A percentile compares a stretch with the other conserved stretches of the same genome.
phyloP scores from a whole-genome alignment of 2,888 invertebrate genomes.

The Dryocosmus kuriphilus region DNA sequence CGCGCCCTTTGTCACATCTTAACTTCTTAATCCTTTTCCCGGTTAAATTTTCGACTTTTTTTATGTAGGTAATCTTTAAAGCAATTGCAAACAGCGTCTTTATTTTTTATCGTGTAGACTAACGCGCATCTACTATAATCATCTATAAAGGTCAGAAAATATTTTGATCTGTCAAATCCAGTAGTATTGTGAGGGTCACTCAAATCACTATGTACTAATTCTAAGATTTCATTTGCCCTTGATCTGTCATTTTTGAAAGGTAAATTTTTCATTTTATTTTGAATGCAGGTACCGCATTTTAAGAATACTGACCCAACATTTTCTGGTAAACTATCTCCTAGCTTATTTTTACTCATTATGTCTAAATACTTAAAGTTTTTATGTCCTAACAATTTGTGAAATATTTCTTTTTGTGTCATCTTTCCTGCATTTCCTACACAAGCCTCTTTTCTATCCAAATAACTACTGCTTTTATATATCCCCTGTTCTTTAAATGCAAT shows the following conservation, averaged over 20 bases:
- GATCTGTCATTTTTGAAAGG: too few relatives aligned
- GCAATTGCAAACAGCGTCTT: conserved; percentile 18
- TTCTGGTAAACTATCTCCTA: conserved; percentile 19
- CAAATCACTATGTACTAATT: conserved; percentile 38
- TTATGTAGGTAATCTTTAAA: conserved; percentile 26
- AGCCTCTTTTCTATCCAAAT: too few relatives aligned
- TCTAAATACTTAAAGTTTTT: conserved; percentile 38
- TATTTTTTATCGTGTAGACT: not conserved
- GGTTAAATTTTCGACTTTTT: conserved; percentile 35
- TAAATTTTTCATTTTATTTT: conserved; percentile 40
- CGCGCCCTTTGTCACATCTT: conserved; percentile 36
- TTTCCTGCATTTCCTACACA: too few relatives aligned
- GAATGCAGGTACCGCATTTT: conserved; percentile 41
- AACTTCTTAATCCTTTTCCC: conserved; percentile 33
- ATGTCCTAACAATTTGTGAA: conserved; percentile 38
- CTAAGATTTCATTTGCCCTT: too few relatives aligned
- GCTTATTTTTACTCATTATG: conserved; percentile 4
- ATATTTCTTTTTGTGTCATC: conserved; percentile 41
- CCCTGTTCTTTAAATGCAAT: too few relatives aligned
- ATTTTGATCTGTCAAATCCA: not conserved
- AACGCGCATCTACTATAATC: conserved; percentile 24
- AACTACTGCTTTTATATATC: too few relatives aligned
- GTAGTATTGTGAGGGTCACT: conserved; percentile 34
- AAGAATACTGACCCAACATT: conserved; percentile 11
- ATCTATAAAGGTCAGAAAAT: conserved; percentile 19